Evolutionary conservation across 2,888 invertebrate genomes (phyloP), one percentile per base, ranked within the genome.

Genomic region (Heliconius ismenius): DNA sequence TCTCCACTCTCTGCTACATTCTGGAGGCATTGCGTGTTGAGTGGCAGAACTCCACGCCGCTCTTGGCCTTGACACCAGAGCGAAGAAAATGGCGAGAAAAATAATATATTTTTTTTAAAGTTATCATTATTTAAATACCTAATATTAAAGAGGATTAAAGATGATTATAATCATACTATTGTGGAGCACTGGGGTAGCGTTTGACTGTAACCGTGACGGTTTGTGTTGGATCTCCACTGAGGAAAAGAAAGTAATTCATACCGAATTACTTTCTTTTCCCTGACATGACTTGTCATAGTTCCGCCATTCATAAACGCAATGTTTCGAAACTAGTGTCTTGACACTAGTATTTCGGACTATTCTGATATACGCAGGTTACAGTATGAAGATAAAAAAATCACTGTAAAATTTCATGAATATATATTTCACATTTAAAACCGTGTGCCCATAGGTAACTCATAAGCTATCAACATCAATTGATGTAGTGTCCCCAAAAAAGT

Each of bases 121-220:
- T 26, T 69, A 75, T 60, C 69, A 18, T 60, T 69, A 63, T 75
- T 60, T 21, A 63, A 26, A 73, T n/a, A n/a, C n/a, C n/a, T n/a
- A n/a, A n/a, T n/a, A n/a, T n/a, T n/a, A n/a, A n/a, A n/a, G 11
- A n/a, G 11, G 11, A 3, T n/a, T 58, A 10, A 58, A 9, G 1
- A 58, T 9, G 10, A 58, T 58, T 58, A 21, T n/a, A n/a, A 58
- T n/a, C 1, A 58, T 58, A 58, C 3, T 10, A 58, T 58, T n/a
- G n/a, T 58, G 58, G 58, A 9, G n/a, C 21, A 10, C 21, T 58
- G 10, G n/a, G 49, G n/a, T 7, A 58, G 58, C n/a, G 58, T n/a
- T n/a, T 58, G 10, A 58, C 10, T 58, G n/a, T 58, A n/a, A 58
- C 9, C 58, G 58, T n/a, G 58, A 58, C n/a, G 10, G n/a, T 10